Evolutionary conservation across 2,797 vertebrate genomes (phyloP).

Genomic region (Melanogrammus aeglefinus): DNA sequence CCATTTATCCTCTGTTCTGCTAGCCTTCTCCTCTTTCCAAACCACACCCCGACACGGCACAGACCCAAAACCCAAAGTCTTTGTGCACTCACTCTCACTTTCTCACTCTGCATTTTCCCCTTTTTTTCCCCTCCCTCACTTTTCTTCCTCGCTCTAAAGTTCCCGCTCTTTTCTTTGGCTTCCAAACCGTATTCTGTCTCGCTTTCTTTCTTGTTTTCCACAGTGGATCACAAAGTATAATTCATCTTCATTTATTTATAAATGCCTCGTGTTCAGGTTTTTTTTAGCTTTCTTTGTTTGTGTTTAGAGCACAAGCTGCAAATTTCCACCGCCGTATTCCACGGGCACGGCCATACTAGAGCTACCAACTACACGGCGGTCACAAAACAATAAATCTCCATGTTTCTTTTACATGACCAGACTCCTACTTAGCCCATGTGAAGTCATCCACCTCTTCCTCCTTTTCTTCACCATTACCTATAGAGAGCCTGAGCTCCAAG

Average conservation of each 20-base stretch:
- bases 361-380: constrained; percentile 37
- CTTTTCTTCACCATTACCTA: constrained; percentile 38
- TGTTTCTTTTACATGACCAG: constrained; percentile 34
- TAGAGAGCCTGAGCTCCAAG: constrained; percentile 32
- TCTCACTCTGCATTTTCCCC: constrained; percentile 16
- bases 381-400: constrained; percentile 36
- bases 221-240: background rate
- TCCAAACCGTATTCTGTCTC: constrained; percentile 18
- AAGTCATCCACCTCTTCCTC: constrained; percentile 21
- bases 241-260: background rate
- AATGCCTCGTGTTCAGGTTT: constrained; percentile 28
- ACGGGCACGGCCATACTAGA: constrained; percentile 50
- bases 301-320: constrained; percentile 35
- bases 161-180: constrained; percentile 14
- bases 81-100: constrained; percentile 20
- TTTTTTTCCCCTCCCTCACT: constrained; percentile 7
- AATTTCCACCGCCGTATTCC: constrained; percentile 54
- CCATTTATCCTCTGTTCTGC: constrained; percentile 27
- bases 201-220: background rate
- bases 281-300: constrained; percentile 41
- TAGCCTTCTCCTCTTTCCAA: constrained; percentile 55
- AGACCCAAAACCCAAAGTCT: constrained; percentile 54
- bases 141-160: constrained; percentile 6
- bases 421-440: constrained; percentile 4
- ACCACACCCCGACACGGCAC: constrained; percentile 66